These are phyloP conservation scores for Mallotus villosus DNA, from an alignment of 2,797 vertebrate genomes.

Conservation along the genomic window DNA sequence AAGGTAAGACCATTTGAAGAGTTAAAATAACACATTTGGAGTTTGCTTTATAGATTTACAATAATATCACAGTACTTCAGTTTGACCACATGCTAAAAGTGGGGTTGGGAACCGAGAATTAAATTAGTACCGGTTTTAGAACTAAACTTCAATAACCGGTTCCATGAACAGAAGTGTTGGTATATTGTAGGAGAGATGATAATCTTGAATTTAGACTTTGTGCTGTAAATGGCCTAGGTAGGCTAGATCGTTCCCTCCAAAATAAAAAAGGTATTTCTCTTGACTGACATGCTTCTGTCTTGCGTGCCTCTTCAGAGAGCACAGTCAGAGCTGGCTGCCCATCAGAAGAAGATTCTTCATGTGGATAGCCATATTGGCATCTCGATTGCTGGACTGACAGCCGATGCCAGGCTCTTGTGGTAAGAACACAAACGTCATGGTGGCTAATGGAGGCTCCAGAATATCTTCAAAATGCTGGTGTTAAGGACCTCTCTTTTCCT, in stretches of 20 bases:
- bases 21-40: no score
- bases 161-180: no score
- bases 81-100: no score
- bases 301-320: conserved; percentile 80
- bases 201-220: no score
- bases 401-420: conserved; percentile 94
- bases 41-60: no score
- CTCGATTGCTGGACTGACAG: conserved; percentile 96
- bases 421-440: conserved; percentile 52
- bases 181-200: no score
- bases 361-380: conserved; percentile 97
- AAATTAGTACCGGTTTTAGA: no score
- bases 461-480: not conserved
- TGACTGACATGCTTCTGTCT: not conserved
- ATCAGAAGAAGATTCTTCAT: conserved; percentile 98
- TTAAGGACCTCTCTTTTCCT: not conserved
- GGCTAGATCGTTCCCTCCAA: not conserved
- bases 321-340: conserved; percentile 96
- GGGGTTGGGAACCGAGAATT: no score
- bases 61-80: no score
- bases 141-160: no score
- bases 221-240: no score
- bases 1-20: conserved; percentile 77
- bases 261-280: not conserved
- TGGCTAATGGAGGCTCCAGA: no score